Evolutionary conservation across 2,888 invertebrate species (phyloP), one percentile per base, ranked within the genome.

Genomic region (Leptinotarsa peninsularis): DNA sequence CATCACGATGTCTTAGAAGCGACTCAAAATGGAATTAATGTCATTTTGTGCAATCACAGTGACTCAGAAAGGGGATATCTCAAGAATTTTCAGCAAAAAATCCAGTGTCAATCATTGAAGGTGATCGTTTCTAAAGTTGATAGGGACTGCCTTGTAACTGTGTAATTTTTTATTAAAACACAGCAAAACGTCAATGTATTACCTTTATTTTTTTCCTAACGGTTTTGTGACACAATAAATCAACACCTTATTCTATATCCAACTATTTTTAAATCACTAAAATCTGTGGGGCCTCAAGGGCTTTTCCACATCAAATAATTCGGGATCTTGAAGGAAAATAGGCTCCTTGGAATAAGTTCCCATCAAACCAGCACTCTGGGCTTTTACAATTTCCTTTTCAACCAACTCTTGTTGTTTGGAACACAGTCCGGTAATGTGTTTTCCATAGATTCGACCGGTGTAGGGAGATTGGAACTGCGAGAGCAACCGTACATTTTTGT

Each of bases 401-500:
- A 98, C 92, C 81, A 91, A 88, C 66, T 90, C 90, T 83, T 98
- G 98, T 86, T 97, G 96, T 10, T 89, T 86, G 85, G 92, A 91
- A 86, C 99, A 99, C 63, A 99, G 90, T 0, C 99, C 97, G 4
- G 99, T 99, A 60, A 99, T 95, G 84, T 98, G 96, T 72, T 94
- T 91, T 0, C 96, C 96, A 86, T 98, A 99, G 78, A 98, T 92
- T 80, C 94, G 91, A 0, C 99, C 99, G 0, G 99, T 98, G 86
- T 95, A 97, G 0, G 96, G 94, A 50, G 98, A 99, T 85, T 98
- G 95, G 88, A 99, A 99, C 87, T 99, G 98, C 0, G 97, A 96
- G 5, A 99, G 88, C 4, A 99, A 88, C 82, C 96, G 93, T 0
- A 94, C 93, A 88, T 99, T 99, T 89, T 98, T 98, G 85, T 96